Conservation (phyloP, 2,113 vertebrate genomes). For the Proterorhinus semilunaris region DNA sequence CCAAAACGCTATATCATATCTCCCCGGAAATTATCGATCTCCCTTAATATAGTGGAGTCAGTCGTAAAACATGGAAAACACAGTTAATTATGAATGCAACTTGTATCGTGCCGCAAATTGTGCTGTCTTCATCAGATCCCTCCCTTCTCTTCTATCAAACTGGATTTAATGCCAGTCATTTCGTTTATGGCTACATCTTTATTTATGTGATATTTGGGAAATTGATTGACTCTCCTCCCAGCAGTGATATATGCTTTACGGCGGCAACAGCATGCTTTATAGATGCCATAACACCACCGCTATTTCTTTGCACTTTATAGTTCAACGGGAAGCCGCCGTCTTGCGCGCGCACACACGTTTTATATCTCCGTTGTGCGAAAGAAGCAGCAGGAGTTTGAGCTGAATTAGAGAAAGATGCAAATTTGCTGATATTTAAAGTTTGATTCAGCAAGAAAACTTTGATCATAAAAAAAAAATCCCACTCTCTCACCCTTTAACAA, state of each 20-base stretch:
- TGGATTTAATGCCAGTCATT: constrained; percentile 62
- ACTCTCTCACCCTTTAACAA: no score
- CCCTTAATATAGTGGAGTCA: neutral
- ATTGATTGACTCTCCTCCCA: constrained; percentile 59
- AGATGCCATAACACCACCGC: constrained; percentile 62
- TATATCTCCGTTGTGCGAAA: constrained; percentile 39
- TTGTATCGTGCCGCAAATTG: constrained; percentile 13
- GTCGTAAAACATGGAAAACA: constrained; percentile 1
- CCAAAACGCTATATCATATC: neutral
- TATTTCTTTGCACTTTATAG: constrained; percentile 65
- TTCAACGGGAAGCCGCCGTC: constrained; percentile 53
- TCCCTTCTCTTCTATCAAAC: constrained; percentile 47
- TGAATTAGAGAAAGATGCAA: constrained; percentile 27
- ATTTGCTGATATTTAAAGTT: constrained; percentile 20
- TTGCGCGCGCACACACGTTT: constrained; percentile 19
- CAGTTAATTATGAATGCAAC: constrained; percentile 25
- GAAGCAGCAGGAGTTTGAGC: constrained; percentile 34
- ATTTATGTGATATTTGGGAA: constrained; percentile 66
- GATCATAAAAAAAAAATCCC: neutral
- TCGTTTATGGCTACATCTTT: constrained; percentile 61
- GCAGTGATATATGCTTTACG: constrained; percentile 66
- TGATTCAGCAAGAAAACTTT: neutral
- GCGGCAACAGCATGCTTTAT: constrained; percentile 68
- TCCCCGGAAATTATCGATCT: neutral
- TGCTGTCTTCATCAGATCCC: constrained; percentile 53